Evolutionary conservation across 92 coral and sea anemone species (phyloP), one percentile per base, ranked within the genome.

Genomic region (Plumapathes pennacea): DNA sequence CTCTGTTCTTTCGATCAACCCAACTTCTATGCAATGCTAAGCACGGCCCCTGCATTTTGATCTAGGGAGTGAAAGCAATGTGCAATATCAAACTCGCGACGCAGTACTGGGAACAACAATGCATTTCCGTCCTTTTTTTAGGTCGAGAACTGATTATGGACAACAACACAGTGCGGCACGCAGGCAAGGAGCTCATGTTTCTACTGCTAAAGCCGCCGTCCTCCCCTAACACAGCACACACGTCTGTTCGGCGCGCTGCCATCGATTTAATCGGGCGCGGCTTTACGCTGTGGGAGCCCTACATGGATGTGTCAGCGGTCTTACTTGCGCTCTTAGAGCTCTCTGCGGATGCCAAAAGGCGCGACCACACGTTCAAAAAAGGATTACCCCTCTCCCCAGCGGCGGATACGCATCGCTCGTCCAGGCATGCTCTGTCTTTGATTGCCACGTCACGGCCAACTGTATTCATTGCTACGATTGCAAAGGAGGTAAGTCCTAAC

Each of bases 271-370:
- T 91, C 80, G 97, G 97, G 53, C 96, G 97, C 30, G 98, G 98
- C 1, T 92, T 92, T 54, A 85, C 98, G 23, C 64, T 92, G 22
- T 92, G 98, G 98, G 98, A 92, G 54, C 96, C 98, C 1, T 92
- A 92, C 46, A 92, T 92, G 98, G 98, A 92, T 60, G 98, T 92
- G 63, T 92, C 98, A 32, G 86, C 98, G 42, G 98, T 92, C n/a
- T 65, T 92, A 22, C 62, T 92, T 33, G 86, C 98, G 4, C 83
- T 92, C 26, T 61, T 92, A 50, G 98, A 92, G 84, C 44, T 92
- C 10, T 92, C 96, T 63, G 94, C 96, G 37, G 94, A 92, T 70
- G 81, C 80, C 63, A 92, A 77, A 59, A 61, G 76, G 46, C 90
- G 84, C 44, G 85, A 89, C 46, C 81, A 86, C 60, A 76, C 89